These are phyloP conservation scores for Stictonetta naevosa DNA, from an alignment of 2,113 vertebrate species.

Conservation along the genomic window DNA sequence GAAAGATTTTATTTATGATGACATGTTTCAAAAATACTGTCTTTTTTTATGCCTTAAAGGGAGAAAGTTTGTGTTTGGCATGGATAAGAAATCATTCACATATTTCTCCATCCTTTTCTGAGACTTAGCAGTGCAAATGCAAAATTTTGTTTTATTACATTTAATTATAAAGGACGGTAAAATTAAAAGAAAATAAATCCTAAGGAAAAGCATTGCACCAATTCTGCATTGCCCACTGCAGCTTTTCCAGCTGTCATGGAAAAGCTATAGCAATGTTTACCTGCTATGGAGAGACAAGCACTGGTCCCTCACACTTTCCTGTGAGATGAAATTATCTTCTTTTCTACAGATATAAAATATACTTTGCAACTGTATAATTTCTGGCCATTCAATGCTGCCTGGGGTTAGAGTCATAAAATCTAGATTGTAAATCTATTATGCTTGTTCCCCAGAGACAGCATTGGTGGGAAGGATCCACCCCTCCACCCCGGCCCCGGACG, in stretches of 20 bases:
- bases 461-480: not conserved
- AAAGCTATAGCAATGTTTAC: not conserved
- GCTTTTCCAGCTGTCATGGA: not conserved
- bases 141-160: not conserved
- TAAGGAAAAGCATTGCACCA: not conserved
- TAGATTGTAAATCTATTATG: not conserved
- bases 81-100: not conserved
- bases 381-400: not conserved
- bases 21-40: not conserved
- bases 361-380: not conserved
- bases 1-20: not conserved
- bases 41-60: not conserved
- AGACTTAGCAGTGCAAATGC: not conserved
- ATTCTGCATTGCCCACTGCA: not conserved
- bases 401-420: constrained; percentile 2
- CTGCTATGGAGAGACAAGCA: not conserved
- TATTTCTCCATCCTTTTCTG: not conserved
- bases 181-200: not conserved
- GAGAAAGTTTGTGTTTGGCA: not conserved
- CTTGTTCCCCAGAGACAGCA: not conserved
- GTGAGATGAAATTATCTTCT: constrained; percentile 30
- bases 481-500: rapidly evolving
- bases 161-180: not conserved
- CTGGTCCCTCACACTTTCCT: not conserved
- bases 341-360: constrained; percentile 17